A percentile compares a stretch with the other conserved stretches of the same genome.
Conservation (phyloP, 2,797 vertebrate genomes). For the Sebastes itinus region DNA sequence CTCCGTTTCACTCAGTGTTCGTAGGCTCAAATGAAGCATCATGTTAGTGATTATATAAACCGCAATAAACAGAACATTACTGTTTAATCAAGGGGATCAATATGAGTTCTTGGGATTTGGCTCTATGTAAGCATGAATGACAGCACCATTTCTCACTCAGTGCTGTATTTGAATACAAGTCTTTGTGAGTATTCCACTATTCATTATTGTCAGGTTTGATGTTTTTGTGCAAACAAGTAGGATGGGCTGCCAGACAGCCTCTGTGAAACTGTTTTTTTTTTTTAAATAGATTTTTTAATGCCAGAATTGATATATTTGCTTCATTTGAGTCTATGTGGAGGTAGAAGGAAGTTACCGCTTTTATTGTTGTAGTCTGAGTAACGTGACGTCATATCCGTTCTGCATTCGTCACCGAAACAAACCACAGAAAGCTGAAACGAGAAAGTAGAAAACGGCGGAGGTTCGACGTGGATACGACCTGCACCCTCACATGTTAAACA, state of each 20-base stretch:
- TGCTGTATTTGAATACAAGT: not conserved
- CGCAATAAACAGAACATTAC: slow-evolving; percentile 40
- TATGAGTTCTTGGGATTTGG: slow-evolving; percentile 7
- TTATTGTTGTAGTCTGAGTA: too few species aligned
- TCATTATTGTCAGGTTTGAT: not conserved
- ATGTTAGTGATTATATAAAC: slow-evolving; percentile 12
- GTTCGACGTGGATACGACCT: too few species aligned
- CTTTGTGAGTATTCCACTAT: not conserved
- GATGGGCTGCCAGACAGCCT: not conserved
- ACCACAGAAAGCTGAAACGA: too few species aligned
- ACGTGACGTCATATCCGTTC: too few species aligned
- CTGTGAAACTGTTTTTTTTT: not conserved
- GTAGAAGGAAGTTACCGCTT: too few species aligned
- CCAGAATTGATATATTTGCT: too few species aligned
- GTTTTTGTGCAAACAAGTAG: not conserved
- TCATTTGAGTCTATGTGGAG: too few species aligned
- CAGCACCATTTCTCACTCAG: not conserved
- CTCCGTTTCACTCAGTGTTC: slow-evolving; percentile 8
- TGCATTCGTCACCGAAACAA: too few species aligned
- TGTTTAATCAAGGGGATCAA: slow-evolving; percentile 26
- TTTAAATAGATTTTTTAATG: too few species aligned
- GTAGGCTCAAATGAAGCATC: slow-evolving; percentile 22
- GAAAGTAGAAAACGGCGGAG: too few species aligned
- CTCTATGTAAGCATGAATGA: not conserved
- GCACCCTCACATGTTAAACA: too few species aligned